Evolutionary conservation across 2,797 vertebrate species (phyloP).

Genomic region (Alosa sapidissima): DNA sequence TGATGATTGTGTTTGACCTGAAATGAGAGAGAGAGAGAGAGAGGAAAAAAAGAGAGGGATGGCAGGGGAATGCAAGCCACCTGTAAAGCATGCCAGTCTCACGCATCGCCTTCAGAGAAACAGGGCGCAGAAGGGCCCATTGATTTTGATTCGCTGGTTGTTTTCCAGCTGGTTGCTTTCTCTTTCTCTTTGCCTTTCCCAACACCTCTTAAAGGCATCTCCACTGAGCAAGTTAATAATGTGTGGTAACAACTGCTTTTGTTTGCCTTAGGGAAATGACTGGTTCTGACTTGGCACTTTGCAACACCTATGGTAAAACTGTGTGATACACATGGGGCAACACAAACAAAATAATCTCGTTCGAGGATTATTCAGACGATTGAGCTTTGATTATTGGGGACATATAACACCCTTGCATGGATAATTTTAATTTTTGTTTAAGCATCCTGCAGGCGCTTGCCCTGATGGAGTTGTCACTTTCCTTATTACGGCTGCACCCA

Average conservation of each 20-base stretch:
- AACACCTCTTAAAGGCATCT: neutral
- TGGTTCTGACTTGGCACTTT: neutral
- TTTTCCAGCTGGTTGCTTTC: conserved; percentile 9
- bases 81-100: conserved; percentile 3
- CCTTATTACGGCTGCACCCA: neutral
- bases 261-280: conserved; percentile 14
- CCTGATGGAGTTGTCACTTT: neutral
- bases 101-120: neutral
- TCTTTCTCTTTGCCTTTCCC: neutral
- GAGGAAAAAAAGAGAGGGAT: neutral
- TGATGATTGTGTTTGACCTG: conserved; percentile 67
- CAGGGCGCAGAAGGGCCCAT: neutral
- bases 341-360: neutral
- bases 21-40: conserved; percentile 41
- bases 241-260: conserved; percentile 22
- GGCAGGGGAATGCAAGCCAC: neutral
- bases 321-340: neutral
- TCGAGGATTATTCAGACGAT: neutral
- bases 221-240: conserved; percentile 15
- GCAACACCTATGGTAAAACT: neutral
- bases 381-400: conserved; percentile 10
- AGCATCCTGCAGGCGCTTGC: neutral
- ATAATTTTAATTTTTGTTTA: neutral
- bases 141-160: conserved; percentile 15
- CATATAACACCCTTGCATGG: neutral